phyloP scores from a whole-genome alignment of 2,113 vertebrate species.

The Actenoides lindsayi region DNA sequence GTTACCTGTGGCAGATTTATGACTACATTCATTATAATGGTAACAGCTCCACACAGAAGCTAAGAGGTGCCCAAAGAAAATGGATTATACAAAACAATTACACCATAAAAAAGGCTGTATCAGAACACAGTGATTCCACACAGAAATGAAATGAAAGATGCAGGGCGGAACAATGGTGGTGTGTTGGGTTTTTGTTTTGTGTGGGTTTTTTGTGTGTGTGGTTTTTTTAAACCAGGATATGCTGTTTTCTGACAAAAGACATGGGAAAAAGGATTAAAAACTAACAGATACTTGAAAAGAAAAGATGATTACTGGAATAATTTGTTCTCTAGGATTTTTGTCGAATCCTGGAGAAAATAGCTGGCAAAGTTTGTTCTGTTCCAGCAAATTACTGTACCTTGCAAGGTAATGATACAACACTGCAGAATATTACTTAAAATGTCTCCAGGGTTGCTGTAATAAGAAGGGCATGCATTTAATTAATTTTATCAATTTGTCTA shows the following conservation, averaged over 20 bases:
- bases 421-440: neutral
- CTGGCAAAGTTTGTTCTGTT: neutral
- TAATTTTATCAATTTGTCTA: constrained; percentile 22
- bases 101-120: neutral
- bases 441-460: constrained; percentile 3
- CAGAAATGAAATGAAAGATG: neutral
- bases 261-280: neutral
- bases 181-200: neutral
- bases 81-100: constrained; percentile 28
- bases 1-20: constrained; percentile 46
- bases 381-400: neutral
- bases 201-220: too few species aligned
- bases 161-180: neutral
- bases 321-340: constrained; percentile 34
- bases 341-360: constrained; percentile 34
- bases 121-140: constrained; percentile 13
- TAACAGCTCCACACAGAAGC: constrained; percentile 13
- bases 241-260: neutral
- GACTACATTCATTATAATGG: neutral
- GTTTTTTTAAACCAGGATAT: neutral
- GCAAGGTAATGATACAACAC: neutral
- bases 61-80: constrained; percentile 51
- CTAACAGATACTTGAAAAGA: neutral
- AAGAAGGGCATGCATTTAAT: constrained; percentile 2
- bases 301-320: constrained; percentile 6